A percentile compares a stretch with the other conserved stretches of the same genome.
phyloP scores from a whole-genome alignment of 1,140 invertebrate genomes.

The Pseudobourletiella spinata region DNA sequence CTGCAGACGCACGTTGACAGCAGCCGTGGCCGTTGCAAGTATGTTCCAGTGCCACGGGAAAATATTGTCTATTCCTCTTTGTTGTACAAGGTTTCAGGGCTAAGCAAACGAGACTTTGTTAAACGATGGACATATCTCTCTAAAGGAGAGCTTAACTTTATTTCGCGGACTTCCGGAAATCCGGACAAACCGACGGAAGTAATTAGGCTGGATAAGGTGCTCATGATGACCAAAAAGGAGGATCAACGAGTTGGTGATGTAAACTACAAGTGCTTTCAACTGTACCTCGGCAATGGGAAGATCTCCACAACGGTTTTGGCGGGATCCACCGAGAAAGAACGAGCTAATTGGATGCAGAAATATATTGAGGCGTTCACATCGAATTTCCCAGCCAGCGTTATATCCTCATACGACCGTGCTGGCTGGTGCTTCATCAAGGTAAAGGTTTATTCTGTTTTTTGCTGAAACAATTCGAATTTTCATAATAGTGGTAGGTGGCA shows the following conservation, averaged over 20 bases:
- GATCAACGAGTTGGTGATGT: slow-evolving; percentile 41
- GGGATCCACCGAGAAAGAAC: slow-evolving; percentile 46
- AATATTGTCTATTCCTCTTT: slow-evolving; percentile 16
- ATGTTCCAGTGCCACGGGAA: slow-evolving; percentile 12
- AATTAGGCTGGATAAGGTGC: slow-evolving; percentile 19
- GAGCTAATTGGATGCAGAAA: slow-evolving; percentile 58
- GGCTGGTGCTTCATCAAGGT: slow-evolving; percentile 63
- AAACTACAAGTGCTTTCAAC: slow-evolving; percentile 51
- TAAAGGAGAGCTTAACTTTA: slow-evolving; percentile 28
- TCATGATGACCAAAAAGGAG: slow-evolving; percentile 20
- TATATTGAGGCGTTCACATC: slow-evolving; percentile 53
- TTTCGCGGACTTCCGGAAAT: no score
- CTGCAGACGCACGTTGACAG: slow-evolving; percentile 20
- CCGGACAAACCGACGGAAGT: slow-evolving; percentile 21
- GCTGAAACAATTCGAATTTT: no score
- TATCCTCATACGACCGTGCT: slow-evolving; percentile 51
- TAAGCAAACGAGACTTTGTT: slow-evolving; percentile 28
- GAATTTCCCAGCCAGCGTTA: slow-evolving; percentile 50
- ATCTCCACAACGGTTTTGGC: slow-evolving; percentile 45
- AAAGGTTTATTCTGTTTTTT: no score
- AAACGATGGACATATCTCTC: slow-evolving; percentile 19
- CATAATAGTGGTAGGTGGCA: no score
- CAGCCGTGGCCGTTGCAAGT: slow-evolving; percentile 22
- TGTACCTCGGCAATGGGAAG: slow-evolving; percentile 43
- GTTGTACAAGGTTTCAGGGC: slow-evolving; percentile 23